phyloP scores from a whole-genome alignment of 1,140 invertebrate species.

The Mycetomoellerius zeteki region DNA sequence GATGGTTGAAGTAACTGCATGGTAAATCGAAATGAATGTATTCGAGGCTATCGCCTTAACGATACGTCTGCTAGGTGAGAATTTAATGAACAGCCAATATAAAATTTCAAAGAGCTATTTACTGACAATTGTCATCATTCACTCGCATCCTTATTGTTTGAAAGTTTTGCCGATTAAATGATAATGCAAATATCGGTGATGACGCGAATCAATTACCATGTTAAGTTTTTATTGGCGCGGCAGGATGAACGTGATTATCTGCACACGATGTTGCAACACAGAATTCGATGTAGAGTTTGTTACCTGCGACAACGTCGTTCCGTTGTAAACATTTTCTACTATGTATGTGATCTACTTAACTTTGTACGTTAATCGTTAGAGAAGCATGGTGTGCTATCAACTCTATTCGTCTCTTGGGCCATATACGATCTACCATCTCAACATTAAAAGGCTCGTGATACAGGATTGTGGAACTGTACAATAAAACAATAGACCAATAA shows the following conservation, averaged over 20 bases:
- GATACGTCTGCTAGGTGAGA: conserved; percentile 37
- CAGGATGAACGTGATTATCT: background rate
- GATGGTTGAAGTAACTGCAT: background rate
- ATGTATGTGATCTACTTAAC: conserved; percentile 1
- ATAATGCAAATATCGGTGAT: conserved; percentile 24
- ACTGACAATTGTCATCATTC: conserved; percentile 20
- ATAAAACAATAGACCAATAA: no score
- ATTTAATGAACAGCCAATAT: conserved; percentile 55
- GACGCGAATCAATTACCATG: conserved; percentile 58
- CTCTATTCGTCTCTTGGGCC: background rate
- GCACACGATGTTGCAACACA: conserved; percentile 3
- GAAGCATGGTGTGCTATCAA: background rate
- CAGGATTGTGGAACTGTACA: conserved; percentile 17
- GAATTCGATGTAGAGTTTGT: conserved; percentile 35
- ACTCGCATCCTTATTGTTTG: background rate
- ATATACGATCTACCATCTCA: background rate
- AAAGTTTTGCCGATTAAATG: conserved; percentile 40
- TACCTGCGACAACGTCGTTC: conserved; percentile 24
- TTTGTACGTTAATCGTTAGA: conserved; percentile 22
- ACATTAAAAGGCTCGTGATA: conserved; percentile 19
- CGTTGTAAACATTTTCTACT: conserved; percentile 22
- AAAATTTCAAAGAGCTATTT: conserved; percentile 31
- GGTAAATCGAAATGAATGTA: conserved; percentile 11
- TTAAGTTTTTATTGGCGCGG: conserved; percentile 4
- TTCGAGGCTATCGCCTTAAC: conserved; percentile 21